Conservation (phyloP, 2,888 invertebrate species). For the Torymus aiolomorphi region DNA sequence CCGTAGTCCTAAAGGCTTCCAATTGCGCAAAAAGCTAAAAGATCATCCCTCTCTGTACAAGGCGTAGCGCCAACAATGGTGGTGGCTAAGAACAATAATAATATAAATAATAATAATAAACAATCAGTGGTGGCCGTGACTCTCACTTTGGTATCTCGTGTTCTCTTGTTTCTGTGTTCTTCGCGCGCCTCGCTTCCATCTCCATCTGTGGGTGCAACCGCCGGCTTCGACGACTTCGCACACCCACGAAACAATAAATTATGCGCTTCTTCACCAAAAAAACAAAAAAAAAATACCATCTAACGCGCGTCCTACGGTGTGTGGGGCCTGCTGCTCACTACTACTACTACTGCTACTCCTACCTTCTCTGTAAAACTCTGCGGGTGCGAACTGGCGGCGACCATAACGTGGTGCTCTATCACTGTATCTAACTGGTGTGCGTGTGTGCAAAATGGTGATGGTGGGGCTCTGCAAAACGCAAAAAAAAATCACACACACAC, state of each 20-base stretch:
- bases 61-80: conserved; percentile 62
- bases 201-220: conserved; percentile 32
- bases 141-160: conserved; percentile 68
- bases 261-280: conserved; percentile 31
- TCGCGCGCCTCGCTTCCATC: conserved; percentile 68
- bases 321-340: no score
- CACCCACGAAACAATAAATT: conserved; percentile 29
- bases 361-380: no score
- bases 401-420: no score
- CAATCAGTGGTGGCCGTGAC: conserved; percentile 59
- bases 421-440: conserved; percentile 4
- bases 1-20: not conserved
- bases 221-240: no score
- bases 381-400: no score
- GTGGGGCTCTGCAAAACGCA: conserved; percentile 3
- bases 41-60: conserved; percentile 59
- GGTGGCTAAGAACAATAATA: conserved; percentile 59
- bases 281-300: not conserved
- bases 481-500: not conserved
- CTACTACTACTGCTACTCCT: not conserved
- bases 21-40: not conserved
- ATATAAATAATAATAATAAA: no score
- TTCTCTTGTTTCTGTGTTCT: conserved; percentile 66
- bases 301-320: no score
- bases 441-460: conserved; percentile 3